phyloP scores from a whole-genome alignment of 2,797 vertebrate genomes.

The Sebastes cheni region DNA sequence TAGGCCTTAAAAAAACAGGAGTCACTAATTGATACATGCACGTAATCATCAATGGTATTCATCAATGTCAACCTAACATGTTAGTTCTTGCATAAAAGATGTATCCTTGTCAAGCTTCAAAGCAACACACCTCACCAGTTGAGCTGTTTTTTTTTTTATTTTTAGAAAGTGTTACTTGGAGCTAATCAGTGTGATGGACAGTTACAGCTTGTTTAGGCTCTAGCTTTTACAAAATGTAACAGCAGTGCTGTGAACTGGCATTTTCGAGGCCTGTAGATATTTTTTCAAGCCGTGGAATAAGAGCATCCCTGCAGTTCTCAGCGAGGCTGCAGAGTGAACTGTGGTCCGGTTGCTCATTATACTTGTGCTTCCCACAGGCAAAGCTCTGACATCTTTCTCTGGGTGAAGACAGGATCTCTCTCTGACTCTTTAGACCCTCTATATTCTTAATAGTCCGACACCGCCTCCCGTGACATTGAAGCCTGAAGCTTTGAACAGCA shows the following conservation, averaged over 20 bases:
- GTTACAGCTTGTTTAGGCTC: constrained; percentile 5
- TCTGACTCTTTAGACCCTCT: constrained; percentile 24
- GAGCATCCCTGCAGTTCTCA: constrained; percentile 32
- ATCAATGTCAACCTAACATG: not conserved
- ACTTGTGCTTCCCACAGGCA: constrained; percentile 25
- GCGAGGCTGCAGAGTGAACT: constrained; percentile 17
- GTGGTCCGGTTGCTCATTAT: constrained; percentile 26
- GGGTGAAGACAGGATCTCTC: constrained; percentile 6
- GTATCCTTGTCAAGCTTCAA: not conserved
- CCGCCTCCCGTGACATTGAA: constrained; percentile 12
- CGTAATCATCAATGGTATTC: not conserved
- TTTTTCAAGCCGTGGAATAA: constrained; percentile 28
- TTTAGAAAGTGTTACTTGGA: not conserved
- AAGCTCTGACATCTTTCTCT: constrained; percentile 39
- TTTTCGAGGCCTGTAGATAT: constrained; percentile 28
- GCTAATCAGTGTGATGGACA: constrained; percentile 10
- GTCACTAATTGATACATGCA: not conserved
- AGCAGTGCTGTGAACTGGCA: constrained; percentile 22
- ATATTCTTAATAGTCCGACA: constrained; percentile 21
- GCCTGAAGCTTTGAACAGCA: constrained; percentile 23
- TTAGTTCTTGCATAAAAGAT: not conserved
- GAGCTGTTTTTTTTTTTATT: not conserved
- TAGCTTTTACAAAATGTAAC: constrained; percentile 19
- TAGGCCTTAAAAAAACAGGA: not conserved
- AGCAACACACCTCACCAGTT: not conserved